Evolutionary conservation across 2,888 invertebrate species (phyloP).

Genomic region (Dolomedes plantarius): DNA sequence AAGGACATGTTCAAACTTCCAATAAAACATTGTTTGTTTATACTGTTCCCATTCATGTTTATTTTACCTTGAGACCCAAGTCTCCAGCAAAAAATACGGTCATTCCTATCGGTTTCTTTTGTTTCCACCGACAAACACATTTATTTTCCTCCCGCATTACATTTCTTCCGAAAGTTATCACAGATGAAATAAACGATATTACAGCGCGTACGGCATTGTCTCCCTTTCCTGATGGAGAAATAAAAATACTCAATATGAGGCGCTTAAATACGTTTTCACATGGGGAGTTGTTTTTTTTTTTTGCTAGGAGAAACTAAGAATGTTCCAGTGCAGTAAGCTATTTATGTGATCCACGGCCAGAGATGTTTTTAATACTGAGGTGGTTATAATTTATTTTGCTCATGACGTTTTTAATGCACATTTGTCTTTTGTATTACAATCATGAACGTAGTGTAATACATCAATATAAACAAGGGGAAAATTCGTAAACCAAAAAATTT

Average conservation of each 20-base stretch:
- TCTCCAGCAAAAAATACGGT: neutral
- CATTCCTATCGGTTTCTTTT: conserved; percentile 30
- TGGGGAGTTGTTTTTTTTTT: too few relatives aligned
- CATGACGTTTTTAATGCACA: too few relatives aligned
- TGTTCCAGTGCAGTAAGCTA: too few relatives aligned
- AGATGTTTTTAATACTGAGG: too few relatives aligned
- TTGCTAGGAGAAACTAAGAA: too few relatives aligned
- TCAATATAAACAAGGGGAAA: too few relatives aligned
- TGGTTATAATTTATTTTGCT: too few relatives aligned
- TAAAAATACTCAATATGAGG: neutral
- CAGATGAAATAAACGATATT: neutral
- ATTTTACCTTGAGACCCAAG: neutral
- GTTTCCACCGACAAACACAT: conserved; percentile 31
- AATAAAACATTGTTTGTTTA: neutral
- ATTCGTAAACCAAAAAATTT: too few relatives aligned
- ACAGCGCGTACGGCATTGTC: neutral
- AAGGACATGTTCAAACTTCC: neutral
- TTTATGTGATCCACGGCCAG: too few relatives aligned
- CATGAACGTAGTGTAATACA: too few relatives aligned
- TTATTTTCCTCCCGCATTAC: conserved; percentile 19
- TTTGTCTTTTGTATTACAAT: too few relatives aligned
- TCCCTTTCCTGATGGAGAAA: neutral
- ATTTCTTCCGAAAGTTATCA: neutral
- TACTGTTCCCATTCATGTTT: neutral
- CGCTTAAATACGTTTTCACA: too few relatives aligned